Evolutionary conservation across 1,140 invertebrate genomes (phyloP).

Genomic region (Homalodisca vitripennis): DNA sequence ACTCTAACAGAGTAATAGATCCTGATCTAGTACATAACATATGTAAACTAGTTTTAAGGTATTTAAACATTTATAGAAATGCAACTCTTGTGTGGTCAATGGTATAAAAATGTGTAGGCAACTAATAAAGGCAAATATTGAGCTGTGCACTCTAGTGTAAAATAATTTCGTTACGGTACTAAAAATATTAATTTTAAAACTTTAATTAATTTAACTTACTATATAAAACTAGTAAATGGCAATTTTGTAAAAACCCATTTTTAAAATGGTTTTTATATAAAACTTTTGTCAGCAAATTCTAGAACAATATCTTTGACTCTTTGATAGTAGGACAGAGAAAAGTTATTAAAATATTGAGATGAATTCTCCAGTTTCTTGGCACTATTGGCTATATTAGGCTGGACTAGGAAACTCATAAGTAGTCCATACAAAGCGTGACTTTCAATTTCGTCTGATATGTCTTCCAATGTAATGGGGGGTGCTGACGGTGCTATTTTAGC

Average conservation of each 20-base stretch:
- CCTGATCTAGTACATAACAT: too few relatives aligned
- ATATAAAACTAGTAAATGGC: too few relatives aligned
- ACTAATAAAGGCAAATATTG: too few relatives aligned
- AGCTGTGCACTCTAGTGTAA: too few relatives aligned
- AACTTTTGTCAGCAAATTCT: conserved; percentile 36
- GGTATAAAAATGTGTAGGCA: too few relatives aligned
- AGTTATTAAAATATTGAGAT: conserved; percentile 2
- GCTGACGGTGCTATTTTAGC: conserved; percentile 26
- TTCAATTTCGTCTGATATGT: conserved; percentile 35
- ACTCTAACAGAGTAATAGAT: too few relatives aligned
- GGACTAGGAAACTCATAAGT: conserved; percentile 35
- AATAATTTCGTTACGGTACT: too few relatives aligned
- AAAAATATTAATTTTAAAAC: too few relatives aligned
- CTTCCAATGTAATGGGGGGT: conserved; percentile 20
- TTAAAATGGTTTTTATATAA: conserved; percentile 29
- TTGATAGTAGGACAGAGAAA: conserved; percentile 26
- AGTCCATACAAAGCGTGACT: conserved; percentile 35
- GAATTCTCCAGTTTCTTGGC: neutral
- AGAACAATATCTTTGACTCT: conserved; percentile 34
- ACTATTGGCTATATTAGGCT: conserved; percentile 33
- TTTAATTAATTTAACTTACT: too few relatives aligned
- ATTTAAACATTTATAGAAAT: too few relatives aligned
- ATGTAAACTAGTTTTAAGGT: too few relatives aligned
- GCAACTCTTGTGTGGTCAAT: too few relatives aligned
- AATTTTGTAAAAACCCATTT: conserved; percentile 7